Evolutionary conservation across 2,113 vertebrate species (phyloP).

Genomic region (Butorides virescens): DNA sequence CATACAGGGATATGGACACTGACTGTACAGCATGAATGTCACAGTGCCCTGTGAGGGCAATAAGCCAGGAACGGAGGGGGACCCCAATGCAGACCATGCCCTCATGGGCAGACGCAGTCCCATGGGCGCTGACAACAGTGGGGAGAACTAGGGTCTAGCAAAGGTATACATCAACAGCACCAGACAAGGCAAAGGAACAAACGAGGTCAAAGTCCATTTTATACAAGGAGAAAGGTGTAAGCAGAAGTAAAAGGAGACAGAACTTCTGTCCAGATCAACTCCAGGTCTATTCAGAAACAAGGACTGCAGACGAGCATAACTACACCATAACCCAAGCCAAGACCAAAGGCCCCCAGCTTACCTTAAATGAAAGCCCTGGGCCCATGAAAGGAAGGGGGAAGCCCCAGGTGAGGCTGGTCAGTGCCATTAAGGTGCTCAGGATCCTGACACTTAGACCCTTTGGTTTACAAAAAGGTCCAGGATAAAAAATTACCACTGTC

Average conservation of each 20-base stretch:
- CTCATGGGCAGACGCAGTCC: neutral
- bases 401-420: neutral
- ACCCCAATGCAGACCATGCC: rapidly evolving
- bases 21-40: neutral
- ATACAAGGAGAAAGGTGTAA: neutral
- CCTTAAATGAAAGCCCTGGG: neutral
- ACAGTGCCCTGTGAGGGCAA: neutral
- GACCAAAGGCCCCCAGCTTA: neutral
- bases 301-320: neutral
- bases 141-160: neutral
- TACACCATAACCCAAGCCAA: neutral
- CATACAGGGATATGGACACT: neutral
- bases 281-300: neutral
- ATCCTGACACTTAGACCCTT: neutral
- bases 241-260: neutral
- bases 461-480: neutral
- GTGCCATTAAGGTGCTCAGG: neutral
- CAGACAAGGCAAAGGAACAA: neutral
- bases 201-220: neutral
- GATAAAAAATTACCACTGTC: neutral
- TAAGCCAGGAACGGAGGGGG: neutral
- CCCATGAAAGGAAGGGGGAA: neutral
- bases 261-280: neutral
- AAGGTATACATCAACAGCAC: neutral
- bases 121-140: rapidly evolving